Evolutionary conservation across 2,888 invertebrate species (phyloP).

Genomic region (Drosophila kuntzei): DNA sequence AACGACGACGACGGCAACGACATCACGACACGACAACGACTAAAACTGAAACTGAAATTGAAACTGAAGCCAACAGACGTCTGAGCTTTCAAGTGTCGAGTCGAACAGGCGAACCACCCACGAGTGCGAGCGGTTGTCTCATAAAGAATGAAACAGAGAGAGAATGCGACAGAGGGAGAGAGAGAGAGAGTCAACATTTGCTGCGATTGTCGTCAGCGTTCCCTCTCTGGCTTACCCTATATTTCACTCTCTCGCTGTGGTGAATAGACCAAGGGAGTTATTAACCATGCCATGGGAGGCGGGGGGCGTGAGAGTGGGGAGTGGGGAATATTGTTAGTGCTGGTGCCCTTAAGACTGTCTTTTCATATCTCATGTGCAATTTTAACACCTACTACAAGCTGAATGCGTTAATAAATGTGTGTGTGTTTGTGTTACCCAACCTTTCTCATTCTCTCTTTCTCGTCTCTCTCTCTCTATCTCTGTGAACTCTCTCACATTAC

Average conservation of each 20-base stretch:
- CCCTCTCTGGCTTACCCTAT: conserved; percentile 13
- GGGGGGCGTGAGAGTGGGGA: fast-evolving
- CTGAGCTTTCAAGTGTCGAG: conserved; percentile 59
- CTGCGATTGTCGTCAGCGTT: conserved; percentile 56
- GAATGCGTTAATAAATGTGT: conserved; percentile 63
- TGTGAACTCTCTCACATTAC: conserved; percentile 1
- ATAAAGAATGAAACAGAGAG: not conserved
- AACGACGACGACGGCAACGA: conserved; percentile 76
- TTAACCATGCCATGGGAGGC: conserved; percentile 46
- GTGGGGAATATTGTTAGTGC: conserved; percentile 19
- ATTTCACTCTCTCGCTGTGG: conserved; percentile 49
- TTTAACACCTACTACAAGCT: conserved; percentile 76
- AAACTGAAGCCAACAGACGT: conserved; percentile 47
- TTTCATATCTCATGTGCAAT: conserved; percentile 79
- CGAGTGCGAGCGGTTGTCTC: conserved; percentile 10
- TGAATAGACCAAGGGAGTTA: conserved; percentile 68
- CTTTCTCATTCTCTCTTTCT: not conserved
- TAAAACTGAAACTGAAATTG: conserved; percentile 66
- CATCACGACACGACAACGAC: conserved; percentile 85
- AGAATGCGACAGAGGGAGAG: conserved; percentile 1
- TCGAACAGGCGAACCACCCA: conserved; percentile 40
- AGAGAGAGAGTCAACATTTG: conserved; percentile 22
- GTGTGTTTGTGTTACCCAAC: conserved; percentile 12
- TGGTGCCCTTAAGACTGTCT: conserved; percentile 53
- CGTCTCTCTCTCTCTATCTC: conserved; percentile 4